Evolutionary conservation across 2,888 invertebrate species (phyloP).

Genomic region (Incurvaria masculella): DNA sequence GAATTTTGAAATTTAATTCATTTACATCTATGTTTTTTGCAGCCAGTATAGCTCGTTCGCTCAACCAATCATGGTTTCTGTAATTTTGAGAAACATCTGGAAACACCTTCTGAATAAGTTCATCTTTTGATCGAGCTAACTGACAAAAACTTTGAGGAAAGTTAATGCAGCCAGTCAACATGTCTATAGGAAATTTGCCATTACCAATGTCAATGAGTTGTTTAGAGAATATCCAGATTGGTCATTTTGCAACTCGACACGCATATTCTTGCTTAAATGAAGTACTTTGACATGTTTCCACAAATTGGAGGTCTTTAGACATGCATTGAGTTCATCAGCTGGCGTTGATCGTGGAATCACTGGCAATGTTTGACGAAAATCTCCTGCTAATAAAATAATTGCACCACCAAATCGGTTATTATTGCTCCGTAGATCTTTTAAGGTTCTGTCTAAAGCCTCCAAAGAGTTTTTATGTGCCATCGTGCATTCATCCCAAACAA

Average conservation of each 20-base stretch:
- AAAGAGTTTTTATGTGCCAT: conserved; percentile 11
- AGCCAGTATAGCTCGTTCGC: conserved; percentile 18
- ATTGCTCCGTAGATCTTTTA: conserved; percentile 16
- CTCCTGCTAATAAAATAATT: conserved; percentile 22
- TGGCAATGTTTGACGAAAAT: conserved; percentile 26
- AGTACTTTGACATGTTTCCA: conserved; percentile 21
- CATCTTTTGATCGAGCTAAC: conserved; percentile 15
- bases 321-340: conserved; percentile 26
- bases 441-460: conserved; percentile 14
- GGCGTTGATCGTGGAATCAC: conserved; percentile 21
- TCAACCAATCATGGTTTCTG: conserved; percentile 17
- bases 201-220: conserved; percentile 18
- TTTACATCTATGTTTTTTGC: conserved; percentile 11
- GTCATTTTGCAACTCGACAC: conserved; percentile 16
- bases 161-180: conserved; percentile 15
- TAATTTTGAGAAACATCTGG: conserved; percentile 21
- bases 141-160: conserved; percentile 14
- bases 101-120: conserved; percentile 22
- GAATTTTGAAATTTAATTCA: conserved; percentile 20
- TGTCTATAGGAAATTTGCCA: conserved; percentile 17
- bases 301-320: conserved; percentile 22
- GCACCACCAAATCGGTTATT: conserved; percentile 21
- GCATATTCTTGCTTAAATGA: conserved; percentile 16
- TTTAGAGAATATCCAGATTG: conserved; percentile 16
- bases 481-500: no score